phyloP scores from a whole-genome alignment of 2,113 vertebrate species.

The Tichodroma muraria region DNA sequence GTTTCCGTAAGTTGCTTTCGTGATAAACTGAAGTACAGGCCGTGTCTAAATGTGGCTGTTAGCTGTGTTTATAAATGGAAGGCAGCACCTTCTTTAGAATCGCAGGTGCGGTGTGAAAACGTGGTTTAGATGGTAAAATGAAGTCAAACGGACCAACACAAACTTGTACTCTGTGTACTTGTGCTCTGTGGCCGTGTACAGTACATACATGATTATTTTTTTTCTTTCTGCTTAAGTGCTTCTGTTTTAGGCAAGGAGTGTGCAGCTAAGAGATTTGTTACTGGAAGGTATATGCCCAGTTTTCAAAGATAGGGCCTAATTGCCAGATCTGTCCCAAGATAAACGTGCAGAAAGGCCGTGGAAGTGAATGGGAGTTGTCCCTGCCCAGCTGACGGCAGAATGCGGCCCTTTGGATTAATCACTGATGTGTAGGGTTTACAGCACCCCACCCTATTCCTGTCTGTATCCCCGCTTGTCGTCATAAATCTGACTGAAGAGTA shows the following conservation, averaged over 20 bases:
- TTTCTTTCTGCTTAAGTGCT: not conserved
- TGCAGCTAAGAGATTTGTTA: not conserved
- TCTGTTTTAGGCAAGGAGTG: not conserved
- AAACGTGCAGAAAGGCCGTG: not conserved
- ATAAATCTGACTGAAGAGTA: slow-evolving; percentile 70
- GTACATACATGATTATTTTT: not conserved
- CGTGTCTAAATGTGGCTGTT: not conserved
- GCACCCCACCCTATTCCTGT: slow-evolving; percentile 72
- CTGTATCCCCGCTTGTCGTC: slow-evolving; percentile 63
- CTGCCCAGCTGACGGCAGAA: slow-evolving; percentile 7
- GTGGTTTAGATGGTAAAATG: slow-evolving; percentile 21
- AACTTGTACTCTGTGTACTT: not conserved
- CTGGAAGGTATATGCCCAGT: not conserved
- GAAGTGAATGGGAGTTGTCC: slow-evolving; percentile 48
- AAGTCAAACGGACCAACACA: not conserved
- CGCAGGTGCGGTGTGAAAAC: slow-evolving; percentile 28
- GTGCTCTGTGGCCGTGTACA: not conserved
- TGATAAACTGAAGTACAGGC: not conserved
- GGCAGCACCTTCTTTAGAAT: not conserved
- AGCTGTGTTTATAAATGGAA: slow-evolving; percentile 16
- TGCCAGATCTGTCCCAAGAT: slow-evolving; percentile 4
- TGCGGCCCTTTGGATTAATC: slow-evolving; percentile 32
- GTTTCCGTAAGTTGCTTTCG: not conserved
- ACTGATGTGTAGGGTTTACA: slow-evolving; percentile 49
- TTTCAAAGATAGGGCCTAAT: slow-evolving; percentile 32